Conservation (phyloP, 2,113 vertebrate species). For the Anser brachyrhynchus region DNA sequence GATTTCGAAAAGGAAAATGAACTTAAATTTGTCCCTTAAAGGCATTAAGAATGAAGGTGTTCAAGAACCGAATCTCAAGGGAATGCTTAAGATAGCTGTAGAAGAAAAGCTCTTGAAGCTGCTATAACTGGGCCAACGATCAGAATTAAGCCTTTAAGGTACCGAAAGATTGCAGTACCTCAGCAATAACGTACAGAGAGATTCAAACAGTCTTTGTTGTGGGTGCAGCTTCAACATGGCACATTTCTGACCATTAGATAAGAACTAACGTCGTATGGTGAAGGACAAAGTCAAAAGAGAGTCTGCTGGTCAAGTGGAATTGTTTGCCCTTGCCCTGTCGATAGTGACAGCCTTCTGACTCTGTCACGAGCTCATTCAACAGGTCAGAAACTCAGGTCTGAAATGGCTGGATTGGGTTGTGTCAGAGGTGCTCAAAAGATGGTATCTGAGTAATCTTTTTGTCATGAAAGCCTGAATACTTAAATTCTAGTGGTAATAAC, state of each 20-base stretch:
- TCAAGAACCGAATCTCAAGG: not conserved
- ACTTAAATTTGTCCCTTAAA: not conserved
- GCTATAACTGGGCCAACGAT: not conserved
- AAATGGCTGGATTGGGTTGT: not conserved
- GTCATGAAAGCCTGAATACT: not conserved
- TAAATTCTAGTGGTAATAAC: not conserved
- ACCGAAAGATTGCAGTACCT: not conserved
- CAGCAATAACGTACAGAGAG: not conserved
- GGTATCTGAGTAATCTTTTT: not conserved
- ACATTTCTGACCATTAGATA: not conserved
- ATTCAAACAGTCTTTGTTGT: not conserved
- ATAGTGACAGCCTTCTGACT: not conserved
- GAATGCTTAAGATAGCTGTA: not conserved
- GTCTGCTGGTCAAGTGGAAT: fast-evolving
- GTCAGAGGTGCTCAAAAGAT: not conserved
- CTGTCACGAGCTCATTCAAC: not conserved
- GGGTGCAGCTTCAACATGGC: not conserved
- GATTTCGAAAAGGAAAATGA: not conserved
- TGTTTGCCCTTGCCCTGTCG: not conserved
- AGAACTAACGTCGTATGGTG: not conserved
- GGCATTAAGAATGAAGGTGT: not conserved
- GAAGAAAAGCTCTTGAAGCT: not conserved
- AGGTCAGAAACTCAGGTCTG: not conserved
- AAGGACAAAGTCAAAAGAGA: conserved; percentile 20
- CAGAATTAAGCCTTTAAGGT: not conserved